Evolutionary conservation across 1,140 invertebrate genomes (phyloP).

Genomic region (Calephelis virginiensis): DNA sequence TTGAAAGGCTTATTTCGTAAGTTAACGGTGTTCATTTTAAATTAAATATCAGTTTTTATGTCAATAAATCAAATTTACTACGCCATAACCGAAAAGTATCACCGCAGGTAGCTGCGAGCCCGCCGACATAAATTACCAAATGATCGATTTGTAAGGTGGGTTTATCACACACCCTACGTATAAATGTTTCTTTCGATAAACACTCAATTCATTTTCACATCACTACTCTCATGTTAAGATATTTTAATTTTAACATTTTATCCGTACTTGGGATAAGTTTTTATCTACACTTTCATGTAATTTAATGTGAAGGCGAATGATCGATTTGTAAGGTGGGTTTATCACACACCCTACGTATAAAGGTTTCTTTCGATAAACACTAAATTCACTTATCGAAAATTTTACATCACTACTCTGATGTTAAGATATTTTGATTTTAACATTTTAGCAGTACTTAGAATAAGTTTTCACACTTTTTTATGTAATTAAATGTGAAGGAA

Average conservation of each 20-base stretch:
- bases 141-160: constrained; percentile 32
- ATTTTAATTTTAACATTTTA: too few relatives aligned
- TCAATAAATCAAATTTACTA: constrained; percentile 30
- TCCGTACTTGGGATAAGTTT: too few relatives aligned
- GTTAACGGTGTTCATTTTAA: constrained; percentile 18
- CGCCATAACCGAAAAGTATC: constrained; percentile 18
- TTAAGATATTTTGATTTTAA: too few relatives aligned
- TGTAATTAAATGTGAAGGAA: too few relatives aligned
- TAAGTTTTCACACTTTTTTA: too few relatives aligned
- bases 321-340: constrained; percentile 29
- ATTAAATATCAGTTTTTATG: constrained; percentile 32
- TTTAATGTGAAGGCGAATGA: constrained; percentile 15
- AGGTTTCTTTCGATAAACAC: not conserved
- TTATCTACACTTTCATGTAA: too few relatives aligned
- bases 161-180: constrained; percentile 23
- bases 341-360: constrained; percentile 21
- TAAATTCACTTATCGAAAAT: not conserved
- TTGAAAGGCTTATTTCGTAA: constrained; percentile 12
- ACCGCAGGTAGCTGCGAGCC: constrained; percentile 22
- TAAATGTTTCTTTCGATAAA: not conserved
- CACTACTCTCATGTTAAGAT: too few relatives aligned
- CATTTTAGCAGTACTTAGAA: too few relatives aligned
- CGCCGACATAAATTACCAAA: constrained; percentile 29
- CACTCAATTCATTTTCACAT: not conserved
- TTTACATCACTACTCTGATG: too few relatives aligned